phyloP scores from a whole-genome alignment of 2,113 vertebrate genomes.

The Corythornis madagascariensis region DNA sequence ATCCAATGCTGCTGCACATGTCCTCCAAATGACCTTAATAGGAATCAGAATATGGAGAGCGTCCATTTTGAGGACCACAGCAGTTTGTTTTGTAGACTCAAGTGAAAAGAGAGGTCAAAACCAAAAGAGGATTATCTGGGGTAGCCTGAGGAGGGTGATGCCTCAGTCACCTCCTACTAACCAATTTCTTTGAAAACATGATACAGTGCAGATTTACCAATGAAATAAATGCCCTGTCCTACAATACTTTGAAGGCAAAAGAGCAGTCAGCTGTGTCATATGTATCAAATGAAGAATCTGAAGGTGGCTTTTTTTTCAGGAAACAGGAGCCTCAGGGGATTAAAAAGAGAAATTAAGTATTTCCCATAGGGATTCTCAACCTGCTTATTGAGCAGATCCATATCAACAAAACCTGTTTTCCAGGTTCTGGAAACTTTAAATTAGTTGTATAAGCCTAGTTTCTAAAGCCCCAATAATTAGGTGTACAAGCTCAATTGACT shows the following conservation, averaged over 20 bases:
- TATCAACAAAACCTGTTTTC: constrained; percentile 41
- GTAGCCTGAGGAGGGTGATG: not conserved
- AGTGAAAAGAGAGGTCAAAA: not conserved
- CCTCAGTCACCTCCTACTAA: not conserved
- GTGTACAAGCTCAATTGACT: not conserved
- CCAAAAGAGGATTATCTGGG: not conserved
- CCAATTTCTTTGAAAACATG: not conserved
- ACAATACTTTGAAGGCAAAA: not conserved
- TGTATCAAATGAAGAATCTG: not conserved
- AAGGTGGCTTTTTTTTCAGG: not conserved
- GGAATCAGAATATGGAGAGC: not conserved
- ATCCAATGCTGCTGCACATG: constrained; percentile 19
- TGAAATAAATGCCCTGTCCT: not conserved
- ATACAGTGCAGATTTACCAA: not conserved
- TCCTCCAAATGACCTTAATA: constrained; percentile 59
- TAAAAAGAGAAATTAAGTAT: not conserved
- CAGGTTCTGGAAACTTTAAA: not conserved
- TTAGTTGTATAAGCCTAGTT: not conserved
- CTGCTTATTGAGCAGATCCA: not conserved
- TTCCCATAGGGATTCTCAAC: not conserved
- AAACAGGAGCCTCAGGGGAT: not conserved
- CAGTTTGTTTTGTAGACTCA: not conserved
- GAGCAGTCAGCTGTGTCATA: constrained; percentile 10
- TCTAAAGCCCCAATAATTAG: not conserved
- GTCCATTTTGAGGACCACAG: not conserved